Percentiles rank a stretch among this genome's conserved stretches.
Evolutionary conservation across 2,888 invertebrate genomes (phyloP).

Genomic region (Sturmia bella): DNA sequence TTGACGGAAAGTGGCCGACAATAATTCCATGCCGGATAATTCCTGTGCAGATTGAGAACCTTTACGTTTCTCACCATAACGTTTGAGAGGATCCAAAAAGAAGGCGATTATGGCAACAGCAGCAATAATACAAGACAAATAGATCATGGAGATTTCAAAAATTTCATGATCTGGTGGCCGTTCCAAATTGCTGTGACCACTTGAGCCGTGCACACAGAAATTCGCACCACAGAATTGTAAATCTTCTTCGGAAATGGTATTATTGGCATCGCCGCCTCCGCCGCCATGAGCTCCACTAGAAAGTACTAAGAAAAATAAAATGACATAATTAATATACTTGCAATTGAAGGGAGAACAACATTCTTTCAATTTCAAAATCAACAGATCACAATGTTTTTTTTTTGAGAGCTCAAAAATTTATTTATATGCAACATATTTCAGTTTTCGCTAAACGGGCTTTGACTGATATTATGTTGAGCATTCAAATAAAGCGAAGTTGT

Average conservation of each 20-base stretch:
- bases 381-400: no score
- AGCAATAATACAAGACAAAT: slow-evolving; percentile 91
- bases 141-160: slow-evolving; percentile 94
- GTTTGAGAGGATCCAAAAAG: slow-evolving; percentile 94
- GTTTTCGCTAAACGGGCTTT: no score
- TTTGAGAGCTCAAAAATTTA: no score
- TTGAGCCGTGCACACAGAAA: slow-evolving; percentile 89
- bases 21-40: slow-evolving; percentile 89
- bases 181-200: slow-evolving; percentile 88
- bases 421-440: no score
- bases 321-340: neutral
- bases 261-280: slow-evolving; percentile 81
- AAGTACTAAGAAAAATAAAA: slow-evolving; percentile 82
- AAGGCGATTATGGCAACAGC: slow-evolving; percentile 93
- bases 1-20: slow-evolving; percentile 95
- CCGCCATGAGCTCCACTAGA: slow-evolving; percentile 88
- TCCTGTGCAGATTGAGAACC: slow-evolving; percentile 88
- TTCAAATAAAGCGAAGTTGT: no score
- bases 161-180: slow-evolving; percentile 93
- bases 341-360: neutral
- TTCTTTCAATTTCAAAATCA: no score
- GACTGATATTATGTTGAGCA: no score
- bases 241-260: slow-evolving; percentile 82
- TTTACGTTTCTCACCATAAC: slow-evolving; percentile 94
- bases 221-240: slow-evolving; percentile 89